These are phyloP conservation scores for Mythimna ferrago DNA, from an alignment of 2,888 invertebrate species.

Conservation along the genomic window DNA sequence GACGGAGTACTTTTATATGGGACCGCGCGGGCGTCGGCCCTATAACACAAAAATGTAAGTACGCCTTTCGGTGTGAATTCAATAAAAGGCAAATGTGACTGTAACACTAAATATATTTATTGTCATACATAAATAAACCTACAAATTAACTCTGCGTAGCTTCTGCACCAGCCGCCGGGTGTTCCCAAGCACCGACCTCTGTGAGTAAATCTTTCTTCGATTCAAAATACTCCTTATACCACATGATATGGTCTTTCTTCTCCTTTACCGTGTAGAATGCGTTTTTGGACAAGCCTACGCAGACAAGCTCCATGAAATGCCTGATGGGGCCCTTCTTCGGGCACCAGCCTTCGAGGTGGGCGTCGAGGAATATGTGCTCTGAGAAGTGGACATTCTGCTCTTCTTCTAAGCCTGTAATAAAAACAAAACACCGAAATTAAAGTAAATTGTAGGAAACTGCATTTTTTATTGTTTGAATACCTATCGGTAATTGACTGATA, in stretches of 20 bases:
- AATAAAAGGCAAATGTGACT: conserved; percentile 23
- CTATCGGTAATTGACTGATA: no score
- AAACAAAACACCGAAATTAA: background rate
- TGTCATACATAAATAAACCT: conserved; percentile 46
- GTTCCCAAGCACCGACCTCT: conserved; percentile 92
- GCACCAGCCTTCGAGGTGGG: conserved; percentile 96
- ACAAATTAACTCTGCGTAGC: conserved; percentile 64
- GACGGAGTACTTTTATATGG: no score
- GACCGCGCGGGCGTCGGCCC: no score
- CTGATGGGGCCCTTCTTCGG: conserved; percentile 97
- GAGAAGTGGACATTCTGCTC: conserved; percentile 95
- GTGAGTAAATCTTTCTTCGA: conserved; percentile 93
- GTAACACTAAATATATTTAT: conserved; percentile 59
- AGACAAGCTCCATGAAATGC: conserved; percentile 99
- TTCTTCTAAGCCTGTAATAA: conserved; percentile 91
- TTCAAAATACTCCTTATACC: conserved; percentile 97
- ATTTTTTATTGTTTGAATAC: no score
- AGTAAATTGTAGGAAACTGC: background rate
- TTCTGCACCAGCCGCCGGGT: conserved; percentile 66
- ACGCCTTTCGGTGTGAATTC: no score
- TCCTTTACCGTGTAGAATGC: conserved; percentile 96
- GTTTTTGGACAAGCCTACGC: conserved; percentile 98
- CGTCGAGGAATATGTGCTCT: conserved; percentile 98
- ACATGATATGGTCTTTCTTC: conserved; percentile 96
- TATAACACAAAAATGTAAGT: background rate